phyloP scores from a whole-genome alignment of 2,888 invertebrate species.

The Coenonympha arcania region DNA sequence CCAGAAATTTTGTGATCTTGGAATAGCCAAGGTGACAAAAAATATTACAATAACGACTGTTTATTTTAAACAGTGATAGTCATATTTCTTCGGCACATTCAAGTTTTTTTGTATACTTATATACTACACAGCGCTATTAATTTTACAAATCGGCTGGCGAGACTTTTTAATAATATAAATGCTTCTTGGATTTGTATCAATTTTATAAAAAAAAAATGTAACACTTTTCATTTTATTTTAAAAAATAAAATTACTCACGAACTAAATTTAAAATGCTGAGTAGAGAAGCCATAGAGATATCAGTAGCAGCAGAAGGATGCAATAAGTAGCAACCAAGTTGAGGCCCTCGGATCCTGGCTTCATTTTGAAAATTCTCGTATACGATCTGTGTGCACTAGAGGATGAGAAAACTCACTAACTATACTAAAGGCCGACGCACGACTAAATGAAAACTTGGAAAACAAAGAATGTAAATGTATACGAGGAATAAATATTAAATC shows the following conservation, averaged over 20 bases:
- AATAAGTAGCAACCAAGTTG: constrained; percentile 79
- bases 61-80: no score
- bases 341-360: constrained; percentile 70
- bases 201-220: neutral
- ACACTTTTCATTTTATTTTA: neutral
- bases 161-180: neutral
- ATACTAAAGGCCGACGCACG: constrained; percentile 17
- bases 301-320: constrained; percentile 77
- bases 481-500: constrained; percentile 39
- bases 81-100: no score
- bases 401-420: constrained; percentile 1
- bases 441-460: constrained; percentile 43
- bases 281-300: constrained; percentile 79
- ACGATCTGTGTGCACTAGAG: neutral
- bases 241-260: neutral
- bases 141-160: no score
- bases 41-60: no score
- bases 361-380: constrained; percentile 40
- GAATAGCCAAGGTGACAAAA: no score
- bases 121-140: no score
- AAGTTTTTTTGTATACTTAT: no score
- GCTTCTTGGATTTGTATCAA: neutral
- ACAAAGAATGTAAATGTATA: constrained; percentile 33
- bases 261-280: constrained; percentile 67
- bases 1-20: no score